A percentile compares a stretch with the other conserved stretches of the same genome.
Evolutionary conservation across 2,113 vertebrate species (phyloP).

Genomic region (Crotophaga sulcirostris): DNA sequence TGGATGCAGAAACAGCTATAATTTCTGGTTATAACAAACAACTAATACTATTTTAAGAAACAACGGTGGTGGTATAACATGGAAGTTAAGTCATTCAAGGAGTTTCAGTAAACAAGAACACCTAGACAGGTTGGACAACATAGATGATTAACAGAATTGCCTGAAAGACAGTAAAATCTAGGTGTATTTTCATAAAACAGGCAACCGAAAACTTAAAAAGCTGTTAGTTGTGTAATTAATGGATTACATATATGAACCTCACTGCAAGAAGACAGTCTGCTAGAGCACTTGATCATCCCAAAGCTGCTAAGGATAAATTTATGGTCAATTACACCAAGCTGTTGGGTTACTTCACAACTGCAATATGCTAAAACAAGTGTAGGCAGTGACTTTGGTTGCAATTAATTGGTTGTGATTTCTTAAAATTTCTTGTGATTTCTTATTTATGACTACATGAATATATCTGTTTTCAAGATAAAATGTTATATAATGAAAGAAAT

Average conservation of each 20-base stretch:
- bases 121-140: not conserved
- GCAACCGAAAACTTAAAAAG: not conserved
- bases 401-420: not conserved
- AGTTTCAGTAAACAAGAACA: not conserved
- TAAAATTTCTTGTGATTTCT: no score
- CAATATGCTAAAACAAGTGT: not conserved
- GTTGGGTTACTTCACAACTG: not conserved
- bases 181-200: not conserved
- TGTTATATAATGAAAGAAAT: not conserved
- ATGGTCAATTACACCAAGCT: not conserved
- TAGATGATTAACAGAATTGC: not conserved
- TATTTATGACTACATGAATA: not conserved
- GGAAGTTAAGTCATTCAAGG: not conserved
- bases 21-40: not conserved
- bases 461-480: not conserved
- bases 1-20: not conserved
- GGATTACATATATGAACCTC: not conserved
- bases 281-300: not conserved
- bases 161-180: not conserved
- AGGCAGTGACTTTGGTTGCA: not conserved
- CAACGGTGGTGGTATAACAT: not conserved
- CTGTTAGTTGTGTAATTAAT: not conserved
- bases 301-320: not conserved
- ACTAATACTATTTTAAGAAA: conserved; percentile 10
- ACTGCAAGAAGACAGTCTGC: not conserved